Conservation (phyloP, 37 sponge, comb jelly and placozoan species). For the Cliona cf. orientalis region DNA sequence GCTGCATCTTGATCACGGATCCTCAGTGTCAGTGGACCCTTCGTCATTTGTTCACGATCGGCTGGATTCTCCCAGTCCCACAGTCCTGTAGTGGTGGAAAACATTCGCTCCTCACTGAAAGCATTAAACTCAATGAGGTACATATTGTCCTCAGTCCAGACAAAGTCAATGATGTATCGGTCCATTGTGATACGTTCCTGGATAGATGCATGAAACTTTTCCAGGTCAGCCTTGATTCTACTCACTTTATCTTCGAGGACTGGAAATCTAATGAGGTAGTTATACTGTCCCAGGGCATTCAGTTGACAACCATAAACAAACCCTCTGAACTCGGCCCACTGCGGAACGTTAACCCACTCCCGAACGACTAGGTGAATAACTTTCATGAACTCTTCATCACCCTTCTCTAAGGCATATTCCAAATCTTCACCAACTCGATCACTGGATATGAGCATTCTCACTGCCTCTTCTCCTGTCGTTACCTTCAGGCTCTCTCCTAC, state of each 20-base stretch:
- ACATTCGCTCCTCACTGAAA: constrained; percentile 45
- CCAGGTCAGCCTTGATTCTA: constrained; percentile 14
- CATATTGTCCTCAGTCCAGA: constrained; percentile 26
- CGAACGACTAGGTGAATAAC: constrained; percentile 15
- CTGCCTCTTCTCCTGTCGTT: constrained; percentile 34
- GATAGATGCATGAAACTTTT: constrained; percentile 17
- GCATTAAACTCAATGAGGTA: constrained; percentile 47
- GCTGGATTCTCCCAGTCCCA: constrained; percentile 37
- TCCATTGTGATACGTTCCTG: constrained; percentile 31
- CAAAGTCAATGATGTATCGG: constrained; percentile 54
- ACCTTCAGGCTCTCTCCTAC: constrained; percentile 28
- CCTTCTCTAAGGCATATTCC: constrained; percentile 33
- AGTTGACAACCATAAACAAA: constrained; percentile 42
- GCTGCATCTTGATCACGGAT: constrained; percentile 10
- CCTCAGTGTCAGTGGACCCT: constrained; percentile 27
- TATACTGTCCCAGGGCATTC: constrained; percentile 49
- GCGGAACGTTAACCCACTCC: constrained; percentile 34
- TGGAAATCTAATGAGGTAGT: constrained; percentile 38
- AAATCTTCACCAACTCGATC: constrained; percentile 48
- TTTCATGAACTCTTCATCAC: constrained; percentile 8
- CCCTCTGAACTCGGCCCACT: constrained; percentile 51
- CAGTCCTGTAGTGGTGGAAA: constrained; percentile 43
- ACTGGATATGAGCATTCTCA: constrained; percentile 32
- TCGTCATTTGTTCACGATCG: constrained; percentile 49
- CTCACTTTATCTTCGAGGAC: not conserved